Conservation (phyloP, 30 jellyfish, hydroid and myxozoan genomes). For the Turritopsis rubra region DNA sequence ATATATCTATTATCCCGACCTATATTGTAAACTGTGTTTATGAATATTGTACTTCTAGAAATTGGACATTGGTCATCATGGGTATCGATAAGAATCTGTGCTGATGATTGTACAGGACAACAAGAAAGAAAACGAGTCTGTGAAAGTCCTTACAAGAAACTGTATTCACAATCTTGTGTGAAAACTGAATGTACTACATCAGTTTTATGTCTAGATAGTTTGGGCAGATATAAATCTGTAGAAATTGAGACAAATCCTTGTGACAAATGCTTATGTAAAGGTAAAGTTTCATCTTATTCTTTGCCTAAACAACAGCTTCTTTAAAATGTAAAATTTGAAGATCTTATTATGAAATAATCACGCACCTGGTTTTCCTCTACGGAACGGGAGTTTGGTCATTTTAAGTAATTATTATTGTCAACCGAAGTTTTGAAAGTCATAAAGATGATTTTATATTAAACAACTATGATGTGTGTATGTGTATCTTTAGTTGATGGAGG, state of each 20-base stretch:
- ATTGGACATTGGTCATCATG: conserved; percentile 6
- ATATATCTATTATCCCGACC: too few relatives aligned
- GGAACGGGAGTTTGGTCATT: too few relatives aligned
- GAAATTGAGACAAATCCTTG: background rate
- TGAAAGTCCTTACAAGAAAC: background rate
- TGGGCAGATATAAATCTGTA: background rate
- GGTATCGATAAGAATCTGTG: background rate
- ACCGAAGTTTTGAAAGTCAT: background rate
- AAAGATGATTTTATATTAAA: background rate
- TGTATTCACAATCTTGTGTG: background rate
- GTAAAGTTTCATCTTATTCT: background rate
- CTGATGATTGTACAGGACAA: background rate
- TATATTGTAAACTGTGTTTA: too few relatives aligned
- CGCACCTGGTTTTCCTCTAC: too few relatives aligned
- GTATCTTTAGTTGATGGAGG: background rate
- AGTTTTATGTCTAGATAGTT: background rate
- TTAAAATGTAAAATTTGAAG: too few relatives aligned
- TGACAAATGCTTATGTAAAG: background rate
- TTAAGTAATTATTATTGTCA: too few relatives aligned
- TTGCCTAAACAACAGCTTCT: background rate
- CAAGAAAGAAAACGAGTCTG: background rate
- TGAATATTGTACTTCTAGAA: background rate
- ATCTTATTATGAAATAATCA: too few relatives aligned
- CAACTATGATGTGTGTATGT: background rate
- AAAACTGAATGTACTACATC: background rate